Evolutionary conservation across 2,113 vertebrate species (phyloP).

Genomic region (Numenius arquata): DNA sequence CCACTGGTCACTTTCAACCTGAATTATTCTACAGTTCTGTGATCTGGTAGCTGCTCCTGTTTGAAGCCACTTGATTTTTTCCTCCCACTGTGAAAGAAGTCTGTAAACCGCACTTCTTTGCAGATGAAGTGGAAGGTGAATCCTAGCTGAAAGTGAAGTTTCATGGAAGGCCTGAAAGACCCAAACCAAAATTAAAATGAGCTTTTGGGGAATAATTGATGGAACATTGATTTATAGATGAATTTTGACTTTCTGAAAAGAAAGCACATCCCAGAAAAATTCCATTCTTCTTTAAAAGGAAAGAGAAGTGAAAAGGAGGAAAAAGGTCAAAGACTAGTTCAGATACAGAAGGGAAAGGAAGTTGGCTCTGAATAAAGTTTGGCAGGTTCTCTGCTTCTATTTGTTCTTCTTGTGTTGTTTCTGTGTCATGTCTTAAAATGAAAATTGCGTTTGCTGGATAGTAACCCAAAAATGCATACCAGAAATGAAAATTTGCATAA

Average conservation of each 20-base stretch:
- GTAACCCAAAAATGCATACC: neutral
- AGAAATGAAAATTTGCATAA: constrained; percentile 37
- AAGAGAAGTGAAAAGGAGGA: neutral
- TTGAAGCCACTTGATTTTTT: neutral
- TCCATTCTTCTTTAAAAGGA: neutral
- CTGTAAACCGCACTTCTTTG: neutral
- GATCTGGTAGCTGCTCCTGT: neutral
- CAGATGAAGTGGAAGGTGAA: neutral
- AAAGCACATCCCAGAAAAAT: neutral
- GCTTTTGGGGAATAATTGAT: neutral
- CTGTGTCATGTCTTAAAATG: neutral
- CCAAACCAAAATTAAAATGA: neutral
- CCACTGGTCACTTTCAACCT: neutral
- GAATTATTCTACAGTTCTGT: neutral
- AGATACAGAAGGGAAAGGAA: neutral
- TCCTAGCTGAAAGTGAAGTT: neutral
- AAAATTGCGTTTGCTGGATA: neutral
- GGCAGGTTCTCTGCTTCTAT: neutral
- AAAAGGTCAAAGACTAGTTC: neutral
- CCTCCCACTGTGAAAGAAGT: neutral
- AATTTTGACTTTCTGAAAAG: neutral
- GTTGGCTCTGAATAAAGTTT: neutral
- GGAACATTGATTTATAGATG: neutral
- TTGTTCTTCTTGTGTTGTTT: constrained; percentile 19
- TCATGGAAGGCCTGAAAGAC: neutral